Conservation (phyloP, 2,888 invertebrate genomes). For the Furcula furcula region DNA sequence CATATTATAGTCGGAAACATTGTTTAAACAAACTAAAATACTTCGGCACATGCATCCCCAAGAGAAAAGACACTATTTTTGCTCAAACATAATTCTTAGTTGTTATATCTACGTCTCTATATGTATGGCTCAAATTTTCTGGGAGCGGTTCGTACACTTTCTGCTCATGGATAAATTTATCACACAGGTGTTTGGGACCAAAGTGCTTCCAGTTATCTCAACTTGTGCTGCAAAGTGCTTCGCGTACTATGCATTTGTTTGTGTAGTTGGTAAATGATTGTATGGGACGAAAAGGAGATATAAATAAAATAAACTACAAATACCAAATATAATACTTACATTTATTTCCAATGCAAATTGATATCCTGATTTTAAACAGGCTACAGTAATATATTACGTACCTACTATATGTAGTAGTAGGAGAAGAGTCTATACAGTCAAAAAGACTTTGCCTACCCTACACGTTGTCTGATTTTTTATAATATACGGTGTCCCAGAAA, state of each 20-base stretch:
- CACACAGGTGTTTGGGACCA: slow-evolving; percentile 31
- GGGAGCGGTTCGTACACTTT: slow-evolving; percentile 21
- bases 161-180: slow-evolving; percentile 39
- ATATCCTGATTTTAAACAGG: too few species aligned
- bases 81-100: slow-evolving; percentile 21
- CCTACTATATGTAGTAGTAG: too few species aligned
- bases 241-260: slow-evolving; percentile 17
- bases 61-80: slow-evolving; percentile 21
- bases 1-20: too few species aligned
- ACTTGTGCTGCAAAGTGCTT: slow-evolving; percentile 19
- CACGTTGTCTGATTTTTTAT: too few species aligned
- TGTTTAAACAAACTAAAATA: slow-evolving; percentile 10
- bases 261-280: slow-evolving; percentile 14
- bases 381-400: too few species aligned
- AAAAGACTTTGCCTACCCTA: too few species aligned
- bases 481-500: too few species aligned
- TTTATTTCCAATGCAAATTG: too few species aligned
- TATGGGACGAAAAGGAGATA: background rate
- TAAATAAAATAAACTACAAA: too few species aligned
- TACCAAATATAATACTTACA: too few species aligned
- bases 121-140: slow-evolving; percentile 28
- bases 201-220: slow-evolving; percentile 28
- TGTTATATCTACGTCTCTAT: slow-evolving; percentile 18
- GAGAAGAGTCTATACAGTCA: too few species aligned
- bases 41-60: slow-evolving; percentile 18